Conservation (phyloP, 2,888 invertebrate genomes). For the Lydus trimaculatus region DNA sequence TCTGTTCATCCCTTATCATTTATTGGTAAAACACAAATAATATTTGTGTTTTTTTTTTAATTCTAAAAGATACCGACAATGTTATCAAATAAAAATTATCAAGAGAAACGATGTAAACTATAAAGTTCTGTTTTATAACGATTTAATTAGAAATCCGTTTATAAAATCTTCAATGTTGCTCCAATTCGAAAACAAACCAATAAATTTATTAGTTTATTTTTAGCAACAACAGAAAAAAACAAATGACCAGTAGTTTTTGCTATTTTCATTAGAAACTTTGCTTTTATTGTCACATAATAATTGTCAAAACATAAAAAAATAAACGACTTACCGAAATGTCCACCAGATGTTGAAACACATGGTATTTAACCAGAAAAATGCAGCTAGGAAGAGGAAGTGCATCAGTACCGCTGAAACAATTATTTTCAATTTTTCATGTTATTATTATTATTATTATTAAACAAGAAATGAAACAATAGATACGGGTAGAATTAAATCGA, state of each 20-base stretch:
- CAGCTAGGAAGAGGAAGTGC: constrained; percentile 88
- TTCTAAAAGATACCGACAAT: not conserved
- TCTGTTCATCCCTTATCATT: not conserved
- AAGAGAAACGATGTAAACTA: not conserved
- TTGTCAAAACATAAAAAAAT: not conserved
- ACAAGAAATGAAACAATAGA: not conserved
- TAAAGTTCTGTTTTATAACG: not conserved
- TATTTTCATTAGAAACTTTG: not conserved
- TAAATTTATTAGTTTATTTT: constrained; percentile 13
- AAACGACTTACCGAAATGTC: constrained; percentile 83
- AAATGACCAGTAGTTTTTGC: not conserved
- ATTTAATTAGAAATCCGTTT: not conserved
- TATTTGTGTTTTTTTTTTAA: not conserved
- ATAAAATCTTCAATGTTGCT: not conserved
- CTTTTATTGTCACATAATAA: not conserved
- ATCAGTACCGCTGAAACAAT: constrained; percentile 77
- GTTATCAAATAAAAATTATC: not conserved
- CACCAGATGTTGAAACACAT: constrained; percentile 97
- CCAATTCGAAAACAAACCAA: constrained; percentile 10
- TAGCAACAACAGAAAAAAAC: not conserved
- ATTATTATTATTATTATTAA: not conserved
- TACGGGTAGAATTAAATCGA: not conserved
- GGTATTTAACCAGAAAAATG: constrained; percentile 93
- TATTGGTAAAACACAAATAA: not conserved
- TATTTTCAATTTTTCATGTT: constrained; percentile 36